A percentile compares a stretch with the other conserved stretches of the same genome.
Evolutionary conservation across 2,113 vertebrate species (phyloP).

Genomic region (Cynocephalus volans): DNA sequence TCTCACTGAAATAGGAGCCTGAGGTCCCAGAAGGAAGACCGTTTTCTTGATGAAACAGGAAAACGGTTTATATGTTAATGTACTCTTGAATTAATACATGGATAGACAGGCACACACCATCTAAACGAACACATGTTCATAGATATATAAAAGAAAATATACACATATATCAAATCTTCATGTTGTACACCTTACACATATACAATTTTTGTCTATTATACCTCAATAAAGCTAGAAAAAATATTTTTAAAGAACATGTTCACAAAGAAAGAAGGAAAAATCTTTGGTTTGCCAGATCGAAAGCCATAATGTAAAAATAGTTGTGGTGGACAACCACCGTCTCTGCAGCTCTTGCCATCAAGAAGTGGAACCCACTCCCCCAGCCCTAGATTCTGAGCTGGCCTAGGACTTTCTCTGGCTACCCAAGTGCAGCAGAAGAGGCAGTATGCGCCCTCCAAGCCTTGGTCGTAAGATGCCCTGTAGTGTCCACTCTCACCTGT

Average conservation of each 20-base stretch:
- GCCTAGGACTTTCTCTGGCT: too few species aligned
- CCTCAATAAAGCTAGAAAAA: background rate
- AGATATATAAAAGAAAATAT: fast-evolving
- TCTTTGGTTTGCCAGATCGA: background rate
- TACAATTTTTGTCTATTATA: background rate
- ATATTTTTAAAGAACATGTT: background rate
- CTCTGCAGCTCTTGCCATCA: background rate
- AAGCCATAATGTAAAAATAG: background rate
- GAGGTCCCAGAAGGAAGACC: background rate
- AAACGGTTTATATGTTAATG: background rate
- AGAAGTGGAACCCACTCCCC: too few species aligned
- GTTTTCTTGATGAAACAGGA: background rate
- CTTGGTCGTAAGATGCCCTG: fast-evolving
- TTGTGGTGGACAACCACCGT: background rate
- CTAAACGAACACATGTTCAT: fast-evolving
- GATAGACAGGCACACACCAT: fast-evolving
- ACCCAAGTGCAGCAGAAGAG: too few species aligned
- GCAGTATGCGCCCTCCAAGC: background rate
- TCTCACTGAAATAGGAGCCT: background rate
- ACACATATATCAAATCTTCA: too few species aligned
- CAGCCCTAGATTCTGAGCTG: too few species aligned
- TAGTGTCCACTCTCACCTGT: fast-evolving
- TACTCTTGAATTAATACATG: fast-evolving
- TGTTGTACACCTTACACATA: background rate
- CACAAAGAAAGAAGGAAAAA: too few species aligned